Evolutionary conservation across 2,888 invertebrate genomes (phyloP), one percentile per base, ranked within the genome.

Genomic region (Drymonia ruficornis): DNA sequence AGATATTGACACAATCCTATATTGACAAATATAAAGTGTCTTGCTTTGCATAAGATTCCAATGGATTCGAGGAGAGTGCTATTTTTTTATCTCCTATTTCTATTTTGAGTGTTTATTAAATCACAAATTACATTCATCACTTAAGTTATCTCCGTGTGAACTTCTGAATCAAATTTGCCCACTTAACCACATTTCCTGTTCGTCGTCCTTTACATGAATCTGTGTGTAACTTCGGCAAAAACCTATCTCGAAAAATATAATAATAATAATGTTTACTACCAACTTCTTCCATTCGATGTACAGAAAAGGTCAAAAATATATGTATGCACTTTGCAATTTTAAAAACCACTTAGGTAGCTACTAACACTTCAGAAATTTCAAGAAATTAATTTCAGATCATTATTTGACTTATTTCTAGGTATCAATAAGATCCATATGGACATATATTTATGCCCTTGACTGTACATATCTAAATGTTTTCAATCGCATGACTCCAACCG

Each of bases 401-500:
- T n/a, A n/a, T n/a, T n/a, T n/a, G n/a, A n/a, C n/a, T n/a, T n/a
- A n/a, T n/a, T n/a, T n/a, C n/a, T n/a, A n/a, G n/a, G n/a, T n/a
- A n/a, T n/a, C n/a, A n/a, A n/a, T n/a, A n/a, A n/a, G n/a, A n/a
- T n/a, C n/a, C n/a, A n/a, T n/a, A n/a, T n/a, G n/a, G n/a, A n/a
- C n/a, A n/a, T n/a, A n/a, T n/a, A n/a, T n/a, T n/a, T n/a, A n/a
- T n/a, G n/a, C n/a, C n/a, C n/a, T n/a, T n/a, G n/a, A n/a, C n/a
- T n/a, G n/a, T n/a, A n/a, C n/a, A n/a, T n/a, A n/a, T n/a, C 40
- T 50, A 47, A 44, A 58, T 69, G 55, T 60, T 61, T 50, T 53
- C 46, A 57, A 49, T 47, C 72, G 70, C 70, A 70, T 63, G 70
- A 53, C 53, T 55, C 52, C 46, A 18, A 61, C 13, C 23, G n/a